These are phyloP conservation scores for Volucella bombylans DNA, from an alignment of 2,888 invertebrate genomes.

Conservation along the genomic window DNA sequence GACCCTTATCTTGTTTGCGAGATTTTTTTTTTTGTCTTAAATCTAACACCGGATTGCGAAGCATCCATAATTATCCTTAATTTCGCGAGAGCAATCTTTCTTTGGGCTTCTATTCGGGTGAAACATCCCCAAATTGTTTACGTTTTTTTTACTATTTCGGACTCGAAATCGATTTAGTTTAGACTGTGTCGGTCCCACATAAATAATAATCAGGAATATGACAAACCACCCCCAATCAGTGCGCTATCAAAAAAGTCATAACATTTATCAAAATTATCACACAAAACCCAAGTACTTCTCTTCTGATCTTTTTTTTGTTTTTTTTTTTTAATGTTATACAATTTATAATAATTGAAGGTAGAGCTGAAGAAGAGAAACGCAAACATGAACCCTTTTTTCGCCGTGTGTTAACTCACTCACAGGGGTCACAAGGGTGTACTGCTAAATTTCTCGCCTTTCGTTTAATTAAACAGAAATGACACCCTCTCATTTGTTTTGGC, in stretches of 20 bases:
- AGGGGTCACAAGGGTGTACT: slow-evolving; percentile 54
- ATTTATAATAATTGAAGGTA: slow-evolving; percentile 72
- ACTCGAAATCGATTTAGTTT: slow-evolving; percentile 11
- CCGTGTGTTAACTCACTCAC: slow-evolving; percentile 38
- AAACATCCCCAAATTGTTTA: neutral
- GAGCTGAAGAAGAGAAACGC: slow-evolving; percentile 25
- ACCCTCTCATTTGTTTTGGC: slow-evolving; percentile 64
- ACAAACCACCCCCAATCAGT: slow-evolving; percentile 41
- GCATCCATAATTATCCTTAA: slow-evolving; percentile 67
- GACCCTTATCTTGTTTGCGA: slow-evolving; percentile 46
- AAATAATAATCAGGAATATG: slow-evolving; percentile 24
- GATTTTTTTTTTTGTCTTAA: slow-evolving; percentile 36
- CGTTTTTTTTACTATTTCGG: slow-evolving; percentile 8
- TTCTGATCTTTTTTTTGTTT: slow-evolving; percentile 53
- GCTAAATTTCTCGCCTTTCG: slow-evolving; percentile 73
- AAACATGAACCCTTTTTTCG: slow-evolving; percentile 57
- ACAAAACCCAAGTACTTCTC: slow-evolving; percentile 59
- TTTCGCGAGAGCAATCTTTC: slow-evolving; percentile 52
- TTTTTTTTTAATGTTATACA: slow-evolving; percentile 66
- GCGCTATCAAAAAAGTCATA: slow-evolving; percentile 54
- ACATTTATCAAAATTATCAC: slow-evolving; percentile 72
- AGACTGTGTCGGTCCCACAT: neutral
- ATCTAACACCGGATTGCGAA: slow-evolving; percentile 40
- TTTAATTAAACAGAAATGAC: slow-evolving; percentile 73
- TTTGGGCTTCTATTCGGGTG: neutral